These are phyloP conservation scores for Mermis nigrescens DNA, from an alignment of 2,888 invertebrate genomes.

Conservation along the genomic window DNA sequence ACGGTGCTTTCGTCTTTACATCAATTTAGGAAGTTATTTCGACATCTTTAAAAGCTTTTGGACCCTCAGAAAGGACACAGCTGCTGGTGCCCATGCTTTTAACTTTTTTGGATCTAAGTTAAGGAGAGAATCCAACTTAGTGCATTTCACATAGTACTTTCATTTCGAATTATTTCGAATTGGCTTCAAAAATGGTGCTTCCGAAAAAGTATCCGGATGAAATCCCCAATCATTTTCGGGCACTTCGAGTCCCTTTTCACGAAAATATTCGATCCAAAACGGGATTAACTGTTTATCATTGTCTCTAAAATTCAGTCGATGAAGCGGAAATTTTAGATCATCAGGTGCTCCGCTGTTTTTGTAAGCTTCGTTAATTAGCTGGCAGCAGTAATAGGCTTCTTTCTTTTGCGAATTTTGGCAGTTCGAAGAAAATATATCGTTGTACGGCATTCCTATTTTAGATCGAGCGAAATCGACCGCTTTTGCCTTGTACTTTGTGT, in stretches of 20 bases:
- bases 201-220: too few relatives aligned
- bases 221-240: background rate
- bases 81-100: too few relatives aligned
- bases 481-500: too few relatives aligned
- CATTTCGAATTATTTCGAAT: too few relatives aligned
- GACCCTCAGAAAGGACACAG: too few relatives aligned
- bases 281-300: conserved; percentile 2
- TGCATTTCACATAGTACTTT: too few relatives aligned
- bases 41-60: too few relatives aligned
- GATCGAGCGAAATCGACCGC: background rate
- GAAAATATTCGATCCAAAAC: conserved; percentile 9
- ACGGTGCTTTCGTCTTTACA: too few relatives aligned
- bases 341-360: background rate
- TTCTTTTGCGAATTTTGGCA: conserved; percentile 13
- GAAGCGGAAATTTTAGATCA: conserved; percentile 1
- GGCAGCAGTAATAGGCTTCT: conserved; percentile 18
- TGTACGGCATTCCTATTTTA: conserved; percentile 16
- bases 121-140: too few relatives aligned
- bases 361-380: conserved; percentile 12
- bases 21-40: too few relatives aligned
- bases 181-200: too few relatives aligned
- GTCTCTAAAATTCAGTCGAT: conserved; percentile 7
- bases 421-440: conserved; percentile 16
- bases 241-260: background rate
- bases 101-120: too few relatives aligned